Conservation (phyloP, 2,888 invertebrate genomes). For the Ceramica pisi region DNA sequence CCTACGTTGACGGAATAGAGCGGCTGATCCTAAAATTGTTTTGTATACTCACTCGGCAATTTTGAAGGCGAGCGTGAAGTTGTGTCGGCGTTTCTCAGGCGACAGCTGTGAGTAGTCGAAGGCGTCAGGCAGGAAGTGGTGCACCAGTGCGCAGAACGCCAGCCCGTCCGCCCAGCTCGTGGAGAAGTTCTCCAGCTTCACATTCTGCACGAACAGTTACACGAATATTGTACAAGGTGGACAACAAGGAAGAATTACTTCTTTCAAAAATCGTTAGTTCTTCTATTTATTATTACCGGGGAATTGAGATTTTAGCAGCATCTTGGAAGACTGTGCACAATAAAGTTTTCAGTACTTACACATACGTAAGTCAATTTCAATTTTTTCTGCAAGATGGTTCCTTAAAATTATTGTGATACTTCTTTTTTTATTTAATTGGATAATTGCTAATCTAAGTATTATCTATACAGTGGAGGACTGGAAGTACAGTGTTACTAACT, state of each 20-base stretch:
- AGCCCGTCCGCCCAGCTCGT: slow-evolving; percentile 99
- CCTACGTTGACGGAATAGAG: too few species aligned
- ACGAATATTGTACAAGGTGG: neutral
- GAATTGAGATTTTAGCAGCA: neutral
- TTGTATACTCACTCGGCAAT: slow-evolving; percentile 97
- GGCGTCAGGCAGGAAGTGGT: slow-evolving; percentile 99
- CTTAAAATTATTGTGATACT: slow-evolving; percentile 23
- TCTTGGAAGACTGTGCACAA: neutral
- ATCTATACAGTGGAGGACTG: slow-evolving; percentile 33
- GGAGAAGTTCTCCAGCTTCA: slow-evolving; percentile 99
- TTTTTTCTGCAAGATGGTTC: neutral
- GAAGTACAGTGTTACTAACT: slow-evolving; percentile 12
- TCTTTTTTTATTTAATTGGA: neutral
- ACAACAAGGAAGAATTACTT: neutral
- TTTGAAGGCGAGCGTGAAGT: slow-evolving; percentile 99
- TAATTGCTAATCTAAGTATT: slow-evolving; percentile 24
- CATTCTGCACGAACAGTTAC: slow-evolving; percentile 92
- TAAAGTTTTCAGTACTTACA: neutral
- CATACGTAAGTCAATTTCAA: neutral
- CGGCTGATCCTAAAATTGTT: neutral
- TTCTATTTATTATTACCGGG: neutral
- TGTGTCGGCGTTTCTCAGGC: slow-evolving; percentile 97
- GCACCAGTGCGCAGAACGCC: slow-evolving; percentile 99
- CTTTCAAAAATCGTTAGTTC: neutral
- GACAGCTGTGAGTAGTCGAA: slow-evolving; percentile 98